These are phyloP conservation scores for Limnephilus rhombicus DNA, from an alignment of 2,888 invertebrate species.

Conservation along the genomic window DNA sequence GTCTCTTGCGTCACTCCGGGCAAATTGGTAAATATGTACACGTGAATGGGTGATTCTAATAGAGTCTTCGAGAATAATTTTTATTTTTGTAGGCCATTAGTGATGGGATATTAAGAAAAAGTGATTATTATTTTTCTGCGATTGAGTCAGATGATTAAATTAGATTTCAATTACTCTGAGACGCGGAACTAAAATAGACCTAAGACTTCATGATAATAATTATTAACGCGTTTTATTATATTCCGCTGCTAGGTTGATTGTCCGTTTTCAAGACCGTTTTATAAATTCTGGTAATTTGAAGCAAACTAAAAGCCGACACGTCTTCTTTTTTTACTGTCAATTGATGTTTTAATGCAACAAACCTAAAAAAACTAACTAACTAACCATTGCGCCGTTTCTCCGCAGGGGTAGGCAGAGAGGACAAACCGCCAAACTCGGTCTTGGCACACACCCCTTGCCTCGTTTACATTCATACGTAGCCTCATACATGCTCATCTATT, in stretches of 20 bases:
- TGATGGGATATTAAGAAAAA: neutral
- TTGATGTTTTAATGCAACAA: no score
- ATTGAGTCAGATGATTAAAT: neutral
- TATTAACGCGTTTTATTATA: neutral
- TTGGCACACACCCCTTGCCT: no score
- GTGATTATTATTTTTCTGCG: neutral
- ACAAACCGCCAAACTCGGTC: no score
- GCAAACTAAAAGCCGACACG: neutral
- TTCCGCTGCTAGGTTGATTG: neutral
- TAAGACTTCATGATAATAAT: neutral
- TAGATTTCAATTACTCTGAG: neutral
- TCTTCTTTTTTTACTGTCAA: neutral
- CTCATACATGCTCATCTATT: no score
- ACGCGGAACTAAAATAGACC: neutral
- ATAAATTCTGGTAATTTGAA: neutral
- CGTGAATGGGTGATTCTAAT: neutral
- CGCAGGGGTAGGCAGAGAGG: no score
- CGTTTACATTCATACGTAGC: no score
- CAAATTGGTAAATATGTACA: neutral
- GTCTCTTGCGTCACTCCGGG: constrained; percentile 16
- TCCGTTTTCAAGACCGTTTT: neutral
- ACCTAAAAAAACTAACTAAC: no score
- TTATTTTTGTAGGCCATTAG: neutral
- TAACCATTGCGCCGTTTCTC: no score
- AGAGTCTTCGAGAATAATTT: neutral